These are phyloP conservation scores for Plestiodon gilberti DNA, from an alignment of 2,113 vertebrate genomes.

Conservation along the genomic window DNA sequence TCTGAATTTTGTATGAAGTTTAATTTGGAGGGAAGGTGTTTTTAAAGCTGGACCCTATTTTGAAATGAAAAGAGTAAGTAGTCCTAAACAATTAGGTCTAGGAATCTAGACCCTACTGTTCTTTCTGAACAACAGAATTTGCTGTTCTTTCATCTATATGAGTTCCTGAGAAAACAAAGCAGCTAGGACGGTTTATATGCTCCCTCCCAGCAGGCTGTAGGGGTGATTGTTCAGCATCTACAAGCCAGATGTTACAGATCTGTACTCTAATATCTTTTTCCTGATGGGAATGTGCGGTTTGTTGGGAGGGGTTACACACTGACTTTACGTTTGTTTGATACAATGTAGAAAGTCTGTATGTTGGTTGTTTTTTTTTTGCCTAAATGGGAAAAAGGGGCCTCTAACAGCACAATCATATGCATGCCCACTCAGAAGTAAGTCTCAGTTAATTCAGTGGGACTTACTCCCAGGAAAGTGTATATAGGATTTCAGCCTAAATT, in stretches of 20 bases:
- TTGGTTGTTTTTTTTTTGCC: background rate
- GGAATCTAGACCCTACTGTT: background rate
- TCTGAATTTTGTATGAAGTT: background rate
- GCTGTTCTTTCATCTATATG: background rate
- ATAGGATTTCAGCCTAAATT: too few relatives aligned
- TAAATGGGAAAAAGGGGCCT: background rate
- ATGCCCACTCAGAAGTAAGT: too few relatives aligned
- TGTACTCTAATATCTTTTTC: background rate
- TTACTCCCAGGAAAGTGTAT: too few relatives aligned
- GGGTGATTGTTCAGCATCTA: background rate
- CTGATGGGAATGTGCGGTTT: too few relatives aligned
- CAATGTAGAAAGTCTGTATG: background rate
- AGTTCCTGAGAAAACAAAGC: background rate
- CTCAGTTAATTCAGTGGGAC: too few relatives aligned
- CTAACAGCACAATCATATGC: background rate
- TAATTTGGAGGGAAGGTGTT: background rate
- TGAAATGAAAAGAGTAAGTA: background rate
- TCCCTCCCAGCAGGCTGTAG: background rate
- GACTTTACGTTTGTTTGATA: background rate
- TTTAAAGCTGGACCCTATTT: background rate
- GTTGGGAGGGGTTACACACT: background rate
- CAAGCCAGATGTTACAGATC: background rate
- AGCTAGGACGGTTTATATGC: background rate
- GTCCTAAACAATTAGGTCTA: background rate
- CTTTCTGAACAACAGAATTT: background rate